Evolutionary conservation across 2,888 invertebrate species (phyloP), one percentile per base, ranked within the genome.

Genomic region (Polydrusus cervinus): DNA sequence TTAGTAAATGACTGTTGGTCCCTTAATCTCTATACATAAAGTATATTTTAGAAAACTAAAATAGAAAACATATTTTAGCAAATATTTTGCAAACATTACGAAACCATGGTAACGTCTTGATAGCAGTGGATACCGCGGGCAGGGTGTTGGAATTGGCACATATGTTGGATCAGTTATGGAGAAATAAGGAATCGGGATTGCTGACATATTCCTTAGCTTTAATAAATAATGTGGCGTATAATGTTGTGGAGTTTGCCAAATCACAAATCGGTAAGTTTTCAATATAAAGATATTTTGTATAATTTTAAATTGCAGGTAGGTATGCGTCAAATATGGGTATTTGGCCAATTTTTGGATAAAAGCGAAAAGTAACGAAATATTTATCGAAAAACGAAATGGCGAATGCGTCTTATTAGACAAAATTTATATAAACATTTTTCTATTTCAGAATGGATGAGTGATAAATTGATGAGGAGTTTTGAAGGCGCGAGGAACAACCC

Each of bases 171-270:
- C 97, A 97, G 84, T 87, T 97, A 10, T 97, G 97, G 97, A 90
- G 95, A 67, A 97, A 97, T 85, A 95, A 96, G 85, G 98, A 98
- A 84, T 98, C 98, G 0, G 99, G 99, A 0, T 89, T 99, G 3
- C 92, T 97, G 76, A 96, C 97, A 0, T 99, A 99, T 87, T 97
- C 97, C 0, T 88, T 99, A 64, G 96, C 97, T 0, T 89, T 99
- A 70, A 89, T 99, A 1, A 99, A 96, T 82, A 98, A 99, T 85
- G 98, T 99, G 75, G 97, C 97, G 85, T 99, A 98, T 84, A 99
- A 99, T 85, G 99, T 99, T 0, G 96, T 99, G 1, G 99, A 99
- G 87, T 99, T 99, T 88, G 99, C 99, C 1, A 99, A 99, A 87
- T 97, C 97, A 0, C 97, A 95, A 91, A 97, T 99, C 80, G 77